phyloP scores from a whole-genome alignment of 2,113 vertebrate genomes.

The Pteropus alecto region DNA sequence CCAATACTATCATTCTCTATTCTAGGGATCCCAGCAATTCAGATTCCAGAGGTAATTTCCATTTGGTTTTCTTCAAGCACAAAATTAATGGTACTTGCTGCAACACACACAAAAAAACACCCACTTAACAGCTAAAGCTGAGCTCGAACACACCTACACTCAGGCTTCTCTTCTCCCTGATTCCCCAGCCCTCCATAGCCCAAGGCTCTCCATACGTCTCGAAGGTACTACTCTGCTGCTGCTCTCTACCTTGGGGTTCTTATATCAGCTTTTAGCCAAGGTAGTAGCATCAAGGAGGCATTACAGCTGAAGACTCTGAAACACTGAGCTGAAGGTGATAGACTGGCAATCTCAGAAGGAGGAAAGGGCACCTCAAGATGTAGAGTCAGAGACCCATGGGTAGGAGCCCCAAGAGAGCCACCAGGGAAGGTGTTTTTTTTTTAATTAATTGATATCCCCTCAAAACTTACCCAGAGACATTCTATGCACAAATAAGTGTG shows the following conservation, averaged over 20 bases:
- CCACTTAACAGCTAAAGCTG: not conserved
- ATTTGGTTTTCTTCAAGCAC: constrained; percentile 40
- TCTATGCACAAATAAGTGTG: constrained; percentile 30
- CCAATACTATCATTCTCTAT: constrained; percentile 40
- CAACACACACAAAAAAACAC: constrained; percentile 2
- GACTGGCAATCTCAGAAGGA: not conserved
- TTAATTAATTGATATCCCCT: not conserved
- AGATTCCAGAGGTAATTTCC: constrained; percentile 42
- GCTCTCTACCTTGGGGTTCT: not conserved
- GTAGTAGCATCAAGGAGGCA: not conserved
- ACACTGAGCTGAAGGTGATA: not conserved
- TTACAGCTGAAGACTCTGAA: not conserved
- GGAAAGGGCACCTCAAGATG: not conserved
- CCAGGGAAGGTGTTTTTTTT: not conserved
- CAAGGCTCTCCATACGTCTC: not conserved
- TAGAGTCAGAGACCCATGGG: not conserved
- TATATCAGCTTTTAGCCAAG: not conserved
- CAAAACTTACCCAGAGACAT: constrained; percentile 19
- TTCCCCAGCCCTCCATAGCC: not conserved
- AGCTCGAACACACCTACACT: not conserved
- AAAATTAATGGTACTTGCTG: constrained; percentile 21
- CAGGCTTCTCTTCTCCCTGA: not conserved
- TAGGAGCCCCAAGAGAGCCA: not conserved
- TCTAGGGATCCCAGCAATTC: constrained; percentile 8
- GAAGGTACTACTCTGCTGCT: not conserved